phyloP scores from a whole-genome alignment of 2,113 vertebrate species.

The Acrocephalus arundinaceus region DNA sequence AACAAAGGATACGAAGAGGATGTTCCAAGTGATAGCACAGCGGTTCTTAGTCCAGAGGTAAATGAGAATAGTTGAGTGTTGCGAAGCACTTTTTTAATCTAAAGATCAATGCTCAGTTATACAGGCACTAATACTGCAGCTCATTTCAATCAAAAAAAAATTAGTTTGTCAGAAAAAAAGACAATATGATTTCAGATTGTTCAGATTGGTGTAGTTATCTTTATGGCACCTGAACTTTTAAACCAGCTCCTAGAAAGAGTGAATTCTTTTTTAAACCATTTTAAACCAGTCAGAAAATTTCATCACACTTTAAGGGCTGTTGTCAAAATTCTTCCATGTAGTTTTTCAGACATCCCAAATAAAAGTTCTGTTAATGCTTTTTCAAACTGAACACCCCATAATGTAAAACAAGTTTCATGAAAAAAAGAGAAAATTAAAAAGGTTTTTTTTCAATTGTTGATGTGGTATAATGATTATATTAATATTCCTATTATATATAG shows the following conservation, averaged over 20 bases:
- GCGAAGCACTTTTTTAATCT: background rate
- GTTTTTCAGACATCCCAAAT: background rate
- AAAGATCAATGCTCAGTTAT: background rate
- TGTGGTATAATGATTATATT: background rate
- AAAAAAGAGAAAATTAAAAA: too few species aligned
- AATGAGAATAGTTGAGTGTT: background rate
- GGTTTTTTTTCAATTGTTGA: background rate
- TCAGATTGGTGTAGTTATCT: background rate
- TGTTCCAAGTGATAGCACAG: constrained; percentile 94
- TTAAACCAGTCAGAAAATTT: background rate
- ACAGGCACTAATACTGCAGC: background rate
- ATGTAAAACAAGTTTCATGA: background rate
- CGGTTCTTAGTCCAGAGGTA: constrained; percentile 95
- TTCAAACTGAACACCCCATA: background rate
- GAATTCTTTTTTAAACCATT: background rate
- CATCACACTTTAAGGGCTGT: background rate
- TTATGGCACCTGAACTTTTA: background rate
- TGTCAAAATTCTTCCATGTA: background rate
- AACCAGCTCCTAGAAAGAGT: background rate
- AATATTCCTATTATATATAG: background rate
- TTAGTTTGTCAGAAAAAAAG: background rate
- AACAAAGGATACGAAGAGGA: constrained; percentile 96
- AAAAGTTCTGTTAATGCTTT: background rate
- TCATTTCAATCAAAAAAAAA: background rate
- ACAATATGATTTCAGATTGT: background rate